Base-by-base conservation (phyloP, 2,888 invertebrate species). In the Phyllotreta striolata region DNA sequence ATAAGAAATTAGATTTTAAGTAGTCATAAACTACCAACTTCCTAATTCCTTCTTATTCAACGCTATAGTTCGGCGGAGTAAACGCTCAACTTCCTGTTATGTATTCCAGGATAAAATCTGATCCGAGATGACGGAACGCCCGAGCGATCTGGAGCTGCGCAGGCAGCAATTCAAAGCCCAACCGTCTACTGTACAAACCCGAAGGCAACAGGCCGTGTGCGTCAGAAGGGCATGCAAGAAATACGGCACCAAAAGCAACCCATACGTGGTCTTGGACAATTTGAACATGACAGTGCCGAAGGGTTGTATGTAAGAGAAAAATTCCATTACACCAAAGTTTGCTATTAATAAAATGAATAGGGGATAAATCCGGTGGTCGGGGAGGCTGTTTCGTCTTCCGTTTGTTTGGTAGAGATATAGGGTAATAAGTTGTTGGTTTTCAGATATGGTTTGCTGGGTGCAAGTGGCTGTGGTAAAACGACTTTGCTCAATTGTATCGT, bases 221-320 rank as follows among this genome's bases (percentile, higher is more conserved):
- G 93, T 95, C 1, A 85, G 93, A 62, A 82, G 91, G 12, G 93
- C 95, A 0, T 89, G 87, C 79, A 96, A 96, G 82, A 88, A 87
- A 79, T 96, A 95, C 78, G 95, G 95, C 5, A 84, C 89, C 3
- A 87, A 89, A 71, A 91, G 87, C 72, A 92, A 88, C 76, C 92
- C 92, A 0, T 91, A 91, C 72, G 85, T 93, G 38, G 91, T 96
- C 41, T 84, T 96, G 58, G 93, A 94, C 78, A 92, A 92, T 24
- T 85, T 96, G 59, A 93, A 93, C 77, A 93, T 96, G 92, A 95
- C 94, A 12, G 96, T 96, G 46, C 91, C 94, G 14, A 93, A 94
- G 78, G 75, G 75, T 51, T 74, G 73, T 43, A 75, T 75, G 75
- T 75, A 70, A 73, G 73, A 69, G 49, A 24, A 24, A 24, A n/a